Conservation (phyloP, 2,888 invertebrate species). For the Andricus quercusramuli region DNA sequence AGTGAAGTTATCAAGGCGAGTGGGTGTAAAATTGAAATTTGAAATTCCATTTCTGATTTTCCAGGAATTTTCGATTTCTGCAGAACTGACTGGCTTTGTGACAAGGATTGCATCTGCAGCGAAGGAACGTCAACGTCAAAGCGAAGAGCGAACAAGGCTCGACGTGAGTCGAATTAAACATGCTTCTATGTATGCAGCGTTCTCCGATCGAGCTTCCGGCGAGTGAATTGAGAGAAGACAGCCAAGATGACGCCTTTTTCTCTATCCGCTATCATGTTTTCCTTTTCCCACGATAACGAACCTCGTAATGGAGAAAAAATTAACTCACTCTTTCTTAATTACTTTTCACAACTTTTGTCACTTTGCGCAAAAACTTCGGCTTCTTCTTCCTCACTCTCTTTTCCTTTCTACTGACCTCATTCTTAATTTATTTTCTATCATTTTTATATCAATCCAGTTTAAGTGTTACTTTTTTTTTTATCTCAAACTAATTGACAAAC, state of each 20-base stretch:
- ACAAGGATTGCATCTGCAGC: conserved; percentile 2
- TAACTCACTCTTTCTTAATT: conserved; percentile 16
- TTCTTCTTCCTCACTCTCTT: not conserved
- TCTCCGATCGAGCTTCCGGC: conserved; percentile 20
- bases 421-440: not conserved
- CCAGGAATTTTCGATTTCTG: not conserved
- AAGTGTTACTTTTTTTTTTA: not conserved
- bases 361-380: not conserved
- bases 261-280: conserved; percentile 5
- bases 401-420: not conserved
- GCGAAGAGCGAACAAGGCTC: conserved; percentile 16
- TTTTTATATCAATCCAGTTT: not conserved
- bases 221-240: conserved; percentile 33
- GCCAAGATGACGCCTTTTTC: conserved; percentile 37
- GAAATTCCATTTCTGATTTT: not conserved
- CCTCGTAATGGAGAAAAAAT: conserved; percentile 15
- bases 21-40: not conserved
- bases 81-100: not conserved
- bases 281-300: conserved; percentile 33
- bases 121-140: conserved; percentile 28
- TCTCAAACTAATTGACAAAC: no score
- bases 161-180: conserved; percentile 32
- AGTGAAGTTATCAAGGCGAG: no score
- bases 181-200: not conserved
- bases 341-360: conserved; percentile 8